These are phyloP conservation scores for Pachypeltis micranthus DNA, from an alignment of 1,140 invertebrate species.

Conservation along the genomic window DNA sequence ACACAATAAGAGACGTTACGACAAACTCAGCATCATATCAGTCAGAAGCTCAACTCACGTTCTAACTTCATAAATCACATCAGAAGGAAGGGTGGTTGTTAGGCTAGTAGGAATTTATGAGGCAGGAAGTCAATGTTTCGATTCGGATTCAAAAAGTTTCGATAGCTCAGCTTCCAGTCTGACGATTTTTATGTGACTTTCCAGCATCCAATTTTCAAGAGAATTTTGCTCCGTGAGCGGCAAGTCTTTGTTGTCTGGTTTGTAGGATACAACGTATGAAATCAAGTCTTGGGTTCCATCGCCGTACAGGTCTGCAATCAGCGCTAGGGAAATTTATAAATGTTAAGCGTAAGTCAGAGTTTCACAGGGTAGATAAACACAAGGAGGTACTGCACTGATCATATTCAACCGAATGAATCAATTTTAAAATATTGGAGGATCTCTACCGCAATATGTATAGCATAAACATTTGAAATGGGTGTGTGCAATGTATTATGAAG, in stretches of 20 bases:
- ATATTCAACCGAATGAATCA: no score
- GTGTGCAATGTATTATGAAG: no score
- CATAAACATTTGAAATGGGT: no score
- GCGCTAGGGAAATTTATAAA: constrained; percentile 36
- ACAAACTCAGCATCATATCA: no score
- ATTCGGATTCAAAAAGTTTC: constrained; percentile 42
- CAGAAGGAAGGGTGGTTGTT: neutral
- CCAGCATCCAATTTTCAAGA: constrained; percentile 41
- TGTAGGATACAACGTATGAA: constrained; percentile 54
- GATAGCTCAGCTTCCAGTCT: constrained; percentile 53
- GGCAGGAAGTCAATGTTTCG: constrained; percentile 17
- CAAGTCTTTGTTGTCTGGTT: constrained; percentile 36
- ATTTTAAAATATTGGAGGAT: no score
- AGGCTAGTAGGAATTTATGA: neutral
- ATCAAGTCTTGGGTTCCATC: constrained; percentile 61
- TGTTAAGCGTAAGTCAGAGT: neutral
- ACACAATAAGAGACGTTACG: no score
- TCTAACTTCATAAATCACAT: no score
- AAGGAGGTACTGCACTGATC: neutral
- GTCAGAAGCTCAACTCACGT: no score
- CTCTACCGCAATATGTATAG: no score
- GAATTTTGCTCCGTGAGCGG: constrained; percentile 31
- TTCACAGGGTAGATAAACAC: neutral
- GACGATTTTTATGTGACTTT: constrained; percentile 49
- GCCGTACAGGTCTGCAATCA: constrained; percentile 55